These are phyloP conservation scores for Mormyrops attenuatus DNA, from an alignment of 2,797 vertebrate genomes.

Conservation along the genomic window DNA sequence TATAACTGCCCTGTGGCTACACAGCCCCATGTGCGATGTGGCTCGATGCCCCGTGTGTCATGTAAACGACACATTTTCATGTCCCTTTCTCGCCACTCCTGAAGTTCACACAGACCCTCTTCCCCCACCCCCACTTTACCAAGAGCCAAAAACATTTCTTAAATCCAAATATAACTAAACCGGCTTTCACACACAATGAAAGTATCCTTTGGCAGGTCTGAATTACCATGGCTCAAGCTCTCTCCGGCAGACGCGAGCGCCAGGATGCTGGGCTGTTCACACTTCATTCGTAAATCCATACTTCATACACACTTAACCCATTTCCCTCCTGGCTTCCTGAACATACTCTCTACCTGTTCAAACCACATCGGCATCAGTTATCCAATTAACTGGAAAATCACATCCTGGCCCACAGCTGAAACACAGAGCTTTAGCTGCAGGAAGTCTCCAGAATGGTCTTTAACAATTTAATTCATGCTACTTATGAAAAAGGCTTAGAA, in stretches of 20 bases:
- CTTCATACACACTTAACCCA: neutral
- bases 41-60: neutral
- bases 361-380: neutral
- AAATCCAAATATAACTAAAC: neutral
- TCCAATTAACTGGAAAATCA: neutral
- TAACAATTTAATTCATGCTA: neutral
- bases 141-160: neutral
- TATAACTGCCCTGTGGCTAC: neutral
- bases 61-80: neutral
- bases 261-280: neutral
- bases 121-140: neutral
- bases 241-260: neutral
- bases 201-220: neutral
- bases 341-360: neutral
- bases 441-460: neutral
- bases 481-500: neutral
- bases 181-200: neutral
- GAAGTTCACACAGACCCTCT: neutral
- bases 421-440: neutral
- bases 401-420: neutral
- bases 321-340: neutral
- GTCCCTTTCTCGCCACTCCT: neutral
- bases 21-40: neutral
- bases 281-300: neutral
- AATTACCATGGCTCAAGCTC: neutral